Conservation (phyloP, 2,888 invertebrate genomes). For the Tenthredo scrophulariae region DNA sequence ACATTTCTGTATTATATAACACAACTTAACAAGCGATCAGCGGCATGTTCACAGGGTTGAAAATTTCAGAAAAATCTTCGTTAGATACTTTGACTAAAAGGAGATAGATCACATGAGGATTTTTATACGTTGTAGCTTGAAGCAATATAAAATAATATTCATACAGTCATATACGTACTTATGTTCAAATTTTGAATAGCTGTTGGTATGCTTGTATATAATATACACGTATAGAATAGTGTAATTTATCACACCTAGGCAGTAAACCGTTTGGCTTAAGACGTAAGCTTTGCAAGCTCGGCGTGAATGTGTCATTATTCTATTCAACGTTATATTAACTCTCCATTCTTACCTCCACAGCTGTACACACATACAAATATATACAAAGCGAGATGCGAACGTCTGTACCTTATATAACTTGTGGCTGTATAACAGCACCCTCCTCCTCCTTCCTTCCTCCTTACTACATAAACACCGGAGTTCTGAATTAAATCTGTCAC, state of each 20-base stretch:
- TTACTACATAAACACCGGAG: background rate
- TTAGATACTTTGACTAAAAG: too few relatives aligned
- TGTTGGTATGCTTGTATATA: background rate
- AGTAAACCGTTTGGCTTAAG: slow-evolving; percentile 6
- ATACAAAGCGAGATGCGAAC: background rate
- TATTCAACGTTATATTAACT: slow-evolving; percentile 38
- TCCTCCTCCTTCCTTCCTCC: background rate
- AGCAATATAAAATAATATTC: background rate
- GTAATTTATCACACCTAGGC: background rate
- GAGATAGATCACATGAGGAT: too few relatives aligned
- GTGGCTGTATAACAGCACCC: background rate
- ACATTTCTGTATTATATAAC: background rate
- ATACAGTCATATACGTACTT: background rate
- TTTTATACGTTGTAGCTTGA: background rate
- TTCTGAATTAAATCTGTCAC: slow-evolving; percentile 43
- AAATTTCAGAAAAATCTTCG: background rate
- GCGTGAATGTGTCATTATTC: slow-evolving; percentile 40
- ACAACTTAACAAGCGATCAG: slow-evolving; percentile 20
- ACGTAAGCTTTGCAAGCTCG: slow-evolving; percentile 12
- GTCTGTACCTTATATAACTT: background rate
- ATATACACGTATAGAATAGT: background rate
- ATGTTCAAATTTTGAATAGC: background rate
- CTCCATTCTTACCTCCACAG: background rate
- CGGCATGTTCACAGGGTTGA: background rate
- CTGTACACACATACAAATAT: background rate